Evolutionary conservation across 2,888 invertebrate genomes (phyloP), one percentile per base, ranked within the genome.

Genomic region (Aspidapion aeneum): DNA sequence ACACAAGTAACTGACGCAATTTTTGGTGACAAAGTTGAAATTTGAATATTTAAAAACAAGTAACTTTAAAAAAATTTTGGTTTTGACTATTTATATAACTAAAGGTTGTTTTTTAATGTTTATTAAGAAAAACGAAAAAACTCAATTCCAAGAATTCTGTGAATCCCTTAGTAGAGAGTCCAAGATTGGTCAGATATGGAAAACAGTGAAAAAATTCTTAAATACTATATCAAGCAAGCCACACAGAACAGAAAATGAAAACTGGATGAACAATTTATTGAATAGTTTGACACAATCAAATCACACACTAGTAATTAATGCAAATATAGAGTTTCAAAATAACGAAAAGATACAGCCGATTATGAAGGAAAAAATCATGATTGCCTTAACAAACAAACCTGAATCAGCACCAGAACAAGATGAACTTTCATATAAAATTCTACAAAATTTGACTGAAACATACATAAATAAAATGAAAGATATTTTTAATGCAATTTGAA

Each of bases 371-470:
- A 50, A 50, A 20, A 5, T 58, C 17, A 16, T 7, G 12, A 3
- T 20, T 21, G 51, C 52, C 21, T 49, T 59, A 20, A 19, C 50
- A 21, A 21, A 52, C 17, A 60, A 60, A 60, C 22, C 16, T 2
- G 17, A 55, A 2, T 55, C 60, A 12, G 55, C 60, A 1, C 9
- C 52, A 9, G 60, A 55, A 1, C 16, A 55, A 2, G 60, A 60
- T 55, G 2, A 55, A 5, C 2, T 60, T 1, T 7, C 55, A 55
- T 55, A 60, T 18, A 5, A 17, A 7, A 35, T 60, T n/a, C 18
- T 55, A 9, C 18, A 20, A 12, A 2, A 60, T 18, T 22, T 60
- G 12, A 21, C 60, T 7, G 21, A 21, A n/a, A 9, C 18, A 35
- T 9, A 17, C 5, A 12, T n/a, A n/a, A 17, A 57, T 2, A 48